Conservation (phyloP, 2,888 invertebrate genomes). For the Pyrrhopygopsis socrates region DNA sequence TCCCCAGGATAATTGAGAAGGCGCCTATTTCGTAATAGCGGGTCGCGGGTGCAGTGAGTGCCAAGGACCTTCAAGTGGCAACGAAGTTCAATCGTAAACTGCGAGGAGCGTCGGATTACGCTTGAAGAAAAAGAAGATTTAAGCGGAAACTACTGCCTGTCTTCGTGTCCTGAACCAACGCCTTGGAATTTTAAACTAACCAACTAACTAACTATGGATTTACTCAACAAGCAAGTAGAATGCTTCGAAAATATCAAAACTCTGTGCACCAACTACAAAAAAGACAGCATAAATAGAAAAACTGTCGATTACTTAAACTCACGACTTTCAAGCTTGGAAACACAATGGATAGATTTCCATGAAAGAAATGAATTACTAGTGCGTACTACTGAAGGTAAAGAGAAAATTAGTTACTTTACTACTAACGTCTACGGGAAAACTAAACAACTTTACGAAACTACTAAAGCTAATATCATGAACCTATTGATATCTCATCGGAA, state of each 20-base stretch:
- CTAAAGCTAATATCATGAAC: background rate
- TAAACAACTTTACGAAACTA: constrained; percentile 1
- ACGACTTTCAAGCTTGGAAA: constrained; percentile 22
- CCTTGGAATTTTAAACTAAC: constrained; percentile 5
- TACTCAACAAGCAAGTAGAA: background rate
- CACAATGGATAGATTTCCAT: constrained; percentile 28
- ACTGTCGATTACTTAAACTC: constrained; percentile 46
- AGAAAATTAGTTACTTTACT: constrained; percentile 33
- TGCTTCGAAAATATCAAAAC: constrained; percentile 46
- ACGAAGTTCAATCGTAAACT: constrained; percentile 5
- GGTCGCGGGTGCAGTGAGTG: constrained; percentile 11
- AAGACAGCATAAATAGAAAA: constrained; percentile 35
- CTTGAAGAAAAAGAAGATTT: constrained; percentile 17
- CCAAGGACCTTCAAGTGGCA: constrained; percentile 19
- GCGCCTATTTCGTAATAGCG: constrained; percentile 16
- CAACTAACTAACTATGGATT: constrained; percentile 11
- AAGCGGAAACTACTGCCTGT: constrained; percentile 16
- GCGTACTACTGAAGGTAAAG: constrained; percentile 15
- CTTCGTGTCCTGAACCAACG: constrained; percentile 25
- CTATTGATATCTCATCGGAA: background rate
- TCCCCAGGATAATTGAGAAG: constrained; percentile 21
- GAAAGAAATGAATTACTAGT: constrained; percentile 13
- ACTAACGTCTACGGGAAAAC: constrained; percentile 6
- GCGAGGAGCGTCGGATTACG: background rate
- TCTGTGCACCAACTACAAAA: constrained; percentile 46